Evolutionary conservation across 2,888 invertebrate genomes (phyloP).

Genomic region (Atrina japonica): DNA sequence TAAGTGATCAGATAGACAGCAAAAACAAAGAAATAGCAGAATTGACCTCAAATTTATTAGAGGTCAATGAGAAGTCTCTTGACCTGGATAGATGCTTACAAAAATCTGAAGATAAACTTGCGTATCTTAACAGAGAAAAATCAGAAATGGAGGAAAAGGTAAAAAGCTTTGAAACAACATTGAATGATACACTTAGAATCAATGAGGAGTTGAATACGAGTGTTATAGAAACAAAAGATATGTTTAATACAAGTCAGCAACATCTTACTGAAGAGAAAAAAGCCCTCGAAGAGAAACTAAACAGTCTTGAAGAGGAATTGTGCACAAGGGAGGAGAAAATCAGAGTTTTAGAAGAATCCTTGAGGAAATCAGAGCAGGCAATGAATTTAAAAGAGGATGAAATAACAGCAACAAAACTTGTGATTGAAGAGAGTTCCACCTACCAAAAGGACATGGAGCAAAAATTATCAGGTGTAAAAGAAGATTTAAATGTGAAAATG

Average conservation of each 20-base stretch:
- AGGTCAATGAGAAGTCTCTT: slow-evolving; percentile 45
- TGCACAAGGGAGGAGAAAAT: slow-evolving; percentile 42
- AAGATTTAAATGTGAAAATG: slow-evolving; percentile 35
- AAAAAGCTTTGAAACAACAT: slow-evolving; percentile 54
- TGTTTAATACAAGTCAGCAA: slow-evolving; percentile 44
- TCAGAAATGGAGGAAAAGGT: slow-evolving; percentile 56
- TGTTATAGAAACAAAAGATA: slow-evolving; percentile 52
- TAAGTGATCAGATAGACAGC: slow-evolving; percentile 37
- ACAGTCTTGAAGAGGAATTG: slow-evolving; percentile 41
- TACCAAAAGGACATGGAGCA: slow-evolving; percentile 29
- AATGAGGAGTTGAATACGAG: slow-evolving; percentile 57
- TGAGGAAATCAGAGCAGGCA: slow-evolving; percentile 40
- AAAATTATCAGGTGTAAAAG: slow-evolving; percentile 29
- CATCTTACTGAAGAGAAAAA: slow-evolving; percentile 53
- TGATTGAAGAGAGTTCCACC: slow-evolving; percentile 19
- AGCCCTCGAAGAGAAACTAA: slow-evolving; percentile 43
- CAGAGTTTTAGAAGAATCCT: slow-evolving; percentile 43
- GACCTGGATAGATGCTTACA: slow-evolving; percentile 40
- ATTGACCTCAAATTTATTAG: slow-evolving; percentile 52
- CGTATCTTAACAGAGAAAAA: slow-evolving; percentile 58
- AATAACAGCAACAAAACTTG: slow-evolving; percentile 19
- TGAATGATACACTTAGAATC: slow-evolving; percentile 50
- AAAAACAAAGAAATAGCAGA: slow-evolving; percentile 61
- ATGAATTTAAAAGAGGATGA: slow-evolving; percentile 32
- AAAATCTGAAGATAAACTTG: slow-evolving; percentile 54